phyloP scores from a whole-genome alignment of 2,888 invertebrate species.

The Synergus gifuensis region DNA sequence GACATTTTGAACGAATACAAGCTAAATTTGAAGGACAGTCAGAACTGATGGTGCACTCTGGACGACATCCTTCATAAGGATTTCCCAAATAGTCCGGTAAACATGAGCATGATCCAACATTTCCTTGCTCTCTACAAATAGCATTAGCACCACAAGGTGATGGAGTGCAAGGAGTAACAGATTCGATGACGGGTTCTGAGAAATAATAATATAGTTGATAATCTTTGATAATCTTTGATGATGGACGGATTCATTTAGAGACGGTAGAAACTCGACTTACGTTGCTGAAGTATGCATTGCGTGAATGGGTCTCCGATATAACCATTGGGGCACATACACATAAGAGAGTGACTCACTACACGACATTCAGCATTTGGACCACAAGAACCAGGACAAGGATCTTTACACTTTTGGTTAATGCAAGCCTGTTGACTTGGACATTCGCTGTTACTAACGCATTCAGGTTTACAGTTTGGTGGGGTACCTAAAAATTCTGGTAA shows the following conservation, averaged over 20 bases:
- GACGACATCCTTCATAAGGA: conserved; percentile 78
- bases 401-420: conserved; percentile 84
- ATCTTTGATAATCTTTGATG: background rate
- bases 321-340: conserved; percentile 80
- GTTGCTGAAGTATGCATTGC: conserved; percentile 67
- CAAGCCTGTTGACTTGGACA: conserved; percentile 84
- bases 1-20: conserved; percentile 87
- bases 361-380: conserved; percentile 70
- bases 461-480: conserved; percentile 84
- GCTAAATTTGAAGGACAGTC: conserved; percentile 79
- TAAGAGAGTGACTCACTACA: conserved; percentile 85
- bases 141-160: conserved; percentile 89
- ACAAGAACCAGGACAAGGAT: conserved; percentile 83
- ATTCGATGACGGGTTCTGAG: background rate
- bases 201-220: background rate
- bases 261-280: conserved; percentile 53
- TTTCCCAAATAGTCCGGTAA: conserved; percentile 78
- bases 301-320: conserved; percentile 84
- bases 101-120: conserved; percentile 79
- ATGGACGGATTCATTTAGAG: background rate
- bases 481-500: conserved; percentile 81
- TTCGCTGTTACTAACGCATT: conserved; percentile 85
- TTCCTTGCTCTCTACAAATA: conserved; percentile 81
- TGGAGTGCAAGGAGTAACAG: conserved; percentile 80
- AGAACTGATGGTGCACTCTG: conserved; percentile 79